Evolutionary conservation across 2,113 vertebrate genomes (phyloP).

Genomic region (Formicarius rufipectus): DNA sequence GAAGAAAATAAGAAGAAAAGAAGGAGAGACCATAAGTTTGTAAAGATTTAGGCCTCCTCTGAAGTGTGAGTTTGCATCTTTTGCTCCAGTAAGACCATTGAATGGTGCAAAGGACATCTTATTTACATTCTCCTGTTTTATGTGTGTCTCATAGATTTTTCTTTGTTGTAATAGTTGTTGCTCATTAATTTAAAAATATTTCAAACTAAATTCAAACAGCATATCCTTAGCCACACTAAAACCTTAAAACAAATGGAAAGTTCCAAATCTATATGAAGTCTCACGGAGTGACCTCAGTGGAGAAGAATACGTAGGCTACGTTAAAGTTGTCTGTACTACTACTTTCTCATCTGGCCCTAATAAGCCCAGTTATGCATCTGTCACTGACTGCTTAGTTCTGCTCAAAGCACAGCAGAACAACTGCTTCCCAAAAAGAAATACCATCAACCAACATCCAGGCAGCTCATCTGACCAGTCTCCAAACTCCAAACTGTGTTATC

Average conservation of each 20-base stretch:
- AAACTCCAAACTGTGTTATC: neutral
- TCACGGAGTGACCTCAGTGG: neutral
- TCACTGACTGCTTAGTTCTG: neutral
- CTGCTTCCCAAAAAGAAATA: neutral
- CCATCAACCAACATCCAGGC: neutral
- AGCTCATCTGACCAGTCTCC: neutral
- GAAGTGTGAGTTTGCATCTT: neutral
- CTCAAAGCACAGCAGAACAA: neutral
- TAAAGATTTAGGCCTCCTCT: neutral
- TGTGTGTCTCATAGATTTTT: neutral
- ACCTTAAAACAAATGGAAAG: neutral
- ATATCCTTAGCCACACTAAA: neutral
- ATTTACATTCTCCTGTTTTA: neutral
- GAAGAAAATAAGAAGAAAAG: neutral
- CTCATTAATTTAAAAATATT: neutral
- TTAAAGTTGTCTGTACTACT: neutral
- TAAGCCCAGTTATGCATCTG: neutral
- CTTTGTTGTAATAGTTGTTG: neutral
- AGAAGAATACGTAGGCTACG: accelerated
- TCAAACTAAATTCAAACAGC: neutral
- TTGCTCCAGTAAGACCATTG: neutral
- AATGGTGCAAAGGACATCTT: neutral
- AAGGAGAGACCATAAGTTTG: neutral
- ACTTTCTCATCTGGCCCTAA: neutral
- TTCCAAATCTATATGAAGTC: neutral